Evolutionary conservation across 2,888 invertebrate genomes (phyloP).

Genomic region (Tenthredo livida): DNA sequence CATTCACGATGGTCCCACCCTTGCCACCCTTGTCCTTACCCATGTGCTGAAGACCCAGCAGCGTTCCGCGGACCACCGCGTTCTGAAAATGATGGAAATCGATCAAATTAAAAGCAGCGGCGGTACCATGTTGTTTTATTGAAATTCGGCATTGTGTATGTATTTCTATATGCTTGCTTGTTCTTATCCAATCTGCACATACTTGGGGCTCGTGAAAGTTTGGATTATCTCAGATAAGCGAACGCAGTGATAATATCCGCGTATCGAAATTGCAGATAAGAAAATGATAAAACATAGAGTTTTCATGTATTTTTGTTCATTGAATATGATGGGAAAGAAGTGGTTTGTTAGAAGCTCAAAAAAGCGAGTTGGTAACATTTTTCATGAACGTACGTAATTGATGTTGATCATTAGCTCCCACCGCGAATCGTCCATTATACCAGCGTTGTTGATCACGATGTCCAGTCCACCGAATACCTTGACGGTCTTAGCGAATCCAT

Average conservation of each 20-base stretch:
- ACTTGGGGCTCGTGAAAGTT: not conserved
- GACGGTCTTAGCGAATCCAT: slow-evolving; percentile 77
- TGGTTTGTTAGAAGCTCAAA: slow-evolving; percentile 55
- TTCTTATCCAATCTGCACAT: not conserved
- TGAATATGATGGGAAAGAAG: not conserved
- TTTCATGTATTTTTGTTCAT: too few species aligned
- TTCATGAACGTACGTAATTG: slow-evolving; percentile 69
- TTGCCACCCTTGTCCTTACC: slow-evolving; percentile 38
- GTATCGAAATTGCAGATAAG: not conserved
- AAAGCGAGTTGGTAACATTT: not conserved
- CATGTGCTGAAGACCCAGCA: slow-evolving; percentile 43
- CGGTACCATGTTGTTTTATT: not conserved
- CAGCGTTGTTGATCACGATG: slow-evolving; percentile 79
- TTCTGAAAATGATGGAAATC: not conserved
- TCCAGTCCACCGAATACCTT: slow-evolving; percentile 79
- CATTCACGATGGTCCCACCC: slow-evolving; percentile 44
- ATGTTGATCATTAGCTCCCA: slow-evolving; percentile 65
- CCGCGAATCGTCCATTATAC: slow-evolving; percentile 68
- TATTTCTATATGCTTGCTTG: not conserved
- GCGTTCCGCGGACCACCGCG: slow-evolving; percentile 35
- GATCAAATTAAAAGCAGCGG: too few species aligned
- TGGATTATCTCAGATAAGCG: not conserved
- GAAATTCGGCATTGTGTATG: not conserved
- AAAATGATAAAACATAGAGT: not conserved
- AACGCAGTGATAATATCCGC: not conserved